Evolutionary conservation across 2,113 vertebrate genomes (phyloP).

Genomic region (Gambusia holbrooki): DNA sequence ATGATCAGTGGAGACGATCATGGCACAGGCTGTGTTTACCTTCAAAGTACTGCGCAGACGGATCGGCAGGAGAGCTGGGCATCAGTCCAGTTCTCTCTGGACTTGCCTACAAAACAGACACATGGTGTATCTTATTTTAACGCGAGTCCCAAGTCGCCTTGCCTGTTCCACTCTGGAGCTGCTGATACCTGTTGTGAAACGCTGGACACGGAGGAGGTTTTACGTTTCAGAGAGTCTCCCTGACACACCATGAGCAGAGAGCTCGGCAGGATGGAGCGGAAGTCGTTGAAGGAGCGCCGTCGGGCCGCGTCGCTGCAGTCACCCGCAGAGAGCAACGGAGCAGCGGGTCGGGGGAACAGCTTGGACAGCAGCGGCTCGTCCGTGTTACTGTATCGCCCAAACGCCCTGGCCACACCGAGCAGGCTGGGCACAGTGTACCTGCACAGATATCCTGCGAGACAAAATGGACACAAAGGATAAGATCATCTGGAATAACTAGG

Average conservation of each 20-base stretch:
- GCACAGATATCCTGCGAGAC: slow-evolving; percentile 88
- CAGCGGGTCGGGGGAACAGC: slow-evolving; percentile 87
- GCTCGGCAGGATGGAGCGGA: slow-evolving; percentile 95
- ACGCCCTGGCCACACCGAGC: slow-evolving; percentile 91
- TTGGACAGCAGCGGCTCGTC: slow-evolving; percentile 94
- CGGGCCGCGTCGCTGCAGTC: slow-evolving; percentile 85
- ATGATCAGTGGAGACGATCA: not conserved
- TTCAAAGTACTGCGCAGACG: slow-evolving; percentile 91
- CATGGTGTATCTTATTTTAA: not conserved
- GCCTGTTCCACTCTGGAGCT: not conserved
- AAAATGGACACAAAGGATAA: not conserved
- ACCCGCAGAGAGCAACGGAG: slow-evolving; percentile 73
- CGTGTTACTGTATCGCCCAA: slow-evolving; percentile 93
- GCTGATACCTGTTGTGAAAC: slow-evolving; percentile 85
- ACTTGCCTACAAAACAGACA: slow-evolving; percentile 85
- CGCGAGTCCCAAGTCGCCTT: not conserved
- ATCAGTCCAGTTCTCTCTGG: slow-evolving; percentile 87
- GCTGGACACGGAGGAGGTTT: slow-evolving; percentile 86
- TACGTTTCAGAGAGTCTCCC: slow-evolving; percentile 87
- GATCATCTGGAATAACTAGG: not conserved
- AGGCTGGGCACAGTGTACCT: slow-evolving; percentile 90
- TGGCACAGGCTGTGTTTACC: slow-evolving; percentile 71
- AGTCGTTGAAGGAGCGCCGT: slow-evolving; percentile 95
- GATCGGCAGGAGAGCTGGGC: slow-evolving; percentile 88
- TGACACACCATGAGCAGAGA: slow-evolving; percentile 90